phyloP scores from a whole-genome alignment of 2,797 vertebrate genomes.

The Dryobates pubescens region DNA sequence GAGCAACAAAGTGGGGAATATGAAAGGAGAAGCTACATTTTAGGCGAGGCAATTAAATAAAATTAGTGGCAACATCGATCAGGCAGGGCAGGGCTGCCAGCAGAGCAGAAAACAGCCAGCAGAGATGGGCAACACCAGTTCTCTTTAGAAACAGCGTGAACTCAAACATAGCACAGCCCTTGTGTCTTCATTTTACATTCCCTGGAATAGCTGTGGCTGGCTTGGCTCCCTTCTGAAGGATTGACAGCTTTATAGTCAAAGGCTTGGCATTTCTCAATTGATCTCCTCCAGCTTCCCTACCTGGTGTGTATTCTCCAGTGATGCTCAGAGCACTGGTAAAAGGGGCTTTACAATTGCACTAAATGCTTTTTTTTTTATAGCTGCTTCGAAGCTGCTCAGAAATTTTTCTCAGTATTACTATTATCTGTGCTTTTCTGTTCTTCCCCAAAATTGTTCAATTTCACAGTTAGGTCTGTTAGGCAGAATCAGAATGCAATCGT shows the following conservation, averaged over 20 bases:
- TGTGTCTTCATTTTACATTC: not conserved
- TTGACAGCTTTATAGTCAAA: slow-evolving; percentile 37
- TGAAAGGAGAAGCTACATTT: slow-evolving; percentile 3
- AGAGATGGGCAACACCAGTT: not conserved
- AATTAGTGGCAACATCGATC: slow-evolving; percentile 32
- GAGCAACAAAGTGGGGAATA: not conserved
- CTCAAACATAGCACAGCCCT: not conserved
- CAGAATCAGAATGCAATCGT: slow-evolving; percentile 3
- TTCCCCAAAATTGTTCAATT: slow-evolving; percentile 42
- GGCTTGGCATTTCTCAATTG: slow-evolving; percentile 24
- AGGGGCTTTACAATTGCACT: slow-evolving; percentile 23
- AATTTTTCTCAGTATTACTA: not conserved
- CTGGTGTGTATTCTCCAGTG: not conserved
- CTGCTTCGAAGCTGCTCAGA: slow-evolving; percentile 19
- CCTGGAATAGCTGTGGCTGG: not conserved
- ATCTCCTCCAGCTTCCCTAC: slow-evolving; percentile 40
- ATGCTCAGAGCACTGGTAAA: not conserved
- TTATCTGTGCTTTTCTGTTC: slow-evolving; percentile 43
- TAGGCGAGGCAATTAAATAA: slow-evolving; percentile 45
- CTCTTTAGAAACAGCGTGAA: not conserved
- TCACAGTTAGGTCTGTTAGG: slow-evolving; percentile 39
- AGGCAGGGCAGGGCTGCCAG: not conserved
- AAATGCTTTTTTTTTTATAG: slow-evolving; percentile 32
- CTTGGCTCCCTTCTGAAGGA: not conserved
- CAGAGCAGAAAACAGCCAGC: not conserved